Conservation (phyloP, 2,888 invertebrate genomes). For the Patella ulyssiponensis region DNA sequence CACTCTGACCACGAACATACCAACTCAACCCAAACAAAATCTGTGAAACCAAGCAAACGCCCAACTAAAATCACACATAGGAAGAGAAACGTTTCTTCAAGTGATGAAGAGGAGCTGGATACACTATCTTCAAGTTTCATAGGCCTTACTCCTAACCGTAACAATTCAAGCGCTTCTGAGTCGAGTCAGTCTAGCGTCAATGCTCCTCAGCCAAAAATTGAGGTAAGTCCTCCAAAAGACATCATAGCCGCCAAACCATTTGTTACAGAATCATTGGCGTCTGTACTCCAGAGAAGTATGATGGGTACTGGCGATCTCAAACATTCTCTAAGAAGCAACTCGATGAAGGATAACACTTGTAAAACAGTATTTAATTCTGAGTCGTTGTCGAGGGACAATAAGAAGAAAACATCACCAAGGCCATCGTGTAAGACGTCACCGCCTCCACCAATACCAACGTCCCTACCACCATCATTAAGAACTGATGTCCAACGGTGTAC, state of each 20-base stretch:
- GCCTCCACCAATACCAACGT: neutral
- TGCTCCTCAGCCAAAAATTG: neutral
- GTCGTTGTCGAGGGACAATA: neutral
- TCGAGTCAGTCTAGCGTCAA: neutral
- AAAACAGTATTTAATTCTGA: conserved; percentile 30
- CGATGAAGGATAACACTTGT: conserved; percentile 21
- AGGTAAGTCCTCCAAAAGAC: no score
- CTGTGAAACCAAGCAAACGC: neutral
- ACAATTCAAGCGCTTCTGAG: neutral
- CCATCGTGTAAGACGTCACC: neutral
- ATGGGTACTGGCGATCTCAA: neutral
- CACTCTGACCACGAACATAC: neutral
- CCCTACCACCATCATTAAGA: neutral
- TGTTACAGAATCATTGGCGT: neutral
- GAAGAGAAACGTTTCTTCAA: neutral
- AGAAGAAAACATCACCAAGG: neutral
- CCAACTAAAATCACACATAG: neutral
- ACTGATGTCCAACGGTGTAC: neutral
- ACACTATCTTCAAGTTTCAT: neutral
- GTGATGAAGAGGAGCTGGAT: neutral
- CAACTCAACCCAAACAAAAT: neutral
- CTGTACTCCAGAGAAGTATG: neutral
- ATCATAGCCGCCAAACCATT: no score
- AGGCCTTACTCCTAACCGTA: neutral
- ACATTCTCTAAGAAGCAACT: neutral